Percentiles rank a stretch among this genome's conserved stretches.
Evolutionary conservation across 1,140 invertebrate genomes (phyloP).

Genomic region (Calephelis nemesis): DNA sequence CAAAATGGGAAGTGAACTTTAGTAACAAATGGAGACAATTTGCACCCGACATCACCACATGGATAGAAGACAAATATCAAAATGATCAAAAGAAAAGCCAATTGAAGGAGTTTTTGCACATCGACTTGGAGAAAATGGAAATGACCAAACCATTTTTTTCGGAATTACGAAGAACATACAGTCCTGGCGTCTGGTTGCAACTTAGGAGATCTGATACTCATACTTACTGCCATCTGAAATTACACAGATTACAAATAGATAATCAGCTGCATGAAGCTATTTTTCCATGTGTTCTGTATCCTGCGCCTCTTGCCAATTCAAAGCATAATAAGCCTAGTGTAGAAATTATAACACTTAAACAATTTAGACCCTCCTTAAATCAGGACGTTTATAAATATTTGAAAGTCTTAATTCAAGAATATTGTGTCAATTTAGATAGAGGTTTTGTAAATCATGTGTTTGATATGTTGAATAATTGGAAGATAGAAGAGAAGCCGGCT

Average conservation of each 20-base stretch:
- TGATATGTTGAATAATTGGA: slow-evolving; percentile 81
- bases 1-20: slow-evolving; percentile 90
- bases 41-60: slow-evolving; percentile 87
- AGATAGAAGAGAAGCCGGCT: slow-evolving; percentile 77
- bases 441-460: slow-evolving; percentile 84
- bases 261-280: slow-evolving; percentile 89
- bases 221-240: slow-evolving; percentile 83
- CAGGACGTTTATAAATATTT: slow-evolving; percentile 85
- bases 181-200: slow-evolving; percentile 88
- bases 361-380: slow-evolving; percentile 77
- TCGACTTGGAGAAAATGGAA: slow-evolving; percentile 91
- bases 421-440: slow-evolving; percentile 87
- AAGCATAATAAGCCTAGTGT: slow-evolving; percentile 82
- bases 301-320: slow-evolving; percentile 64
- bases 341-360: slow-evolving; percentile 84
- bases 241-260: slow-evolving; percentile 87
- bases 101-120: slow-evolving; percentile 87
- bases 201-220: slow-evolving; percentile 85
- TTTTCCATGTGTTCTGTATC: slow-evolving; percentile 88
- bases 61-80: slow-evolving; percentile 90
- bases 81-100: slow-evolving; percentile 85
- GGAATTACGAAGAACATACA: slow-evolving; percentile 86
- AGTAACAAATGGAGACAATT: slow-evolving; percentile 89
- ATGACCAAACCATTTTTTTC: slow-evolving; percentile 93
- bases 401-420: slow-evolving; percentile 85